Evolutionary conservation across 92 coral and sea anemone species (phyloP), one percentile per base, ranked within the genome.

Genomic region (Palythoa grandis): DNA sequence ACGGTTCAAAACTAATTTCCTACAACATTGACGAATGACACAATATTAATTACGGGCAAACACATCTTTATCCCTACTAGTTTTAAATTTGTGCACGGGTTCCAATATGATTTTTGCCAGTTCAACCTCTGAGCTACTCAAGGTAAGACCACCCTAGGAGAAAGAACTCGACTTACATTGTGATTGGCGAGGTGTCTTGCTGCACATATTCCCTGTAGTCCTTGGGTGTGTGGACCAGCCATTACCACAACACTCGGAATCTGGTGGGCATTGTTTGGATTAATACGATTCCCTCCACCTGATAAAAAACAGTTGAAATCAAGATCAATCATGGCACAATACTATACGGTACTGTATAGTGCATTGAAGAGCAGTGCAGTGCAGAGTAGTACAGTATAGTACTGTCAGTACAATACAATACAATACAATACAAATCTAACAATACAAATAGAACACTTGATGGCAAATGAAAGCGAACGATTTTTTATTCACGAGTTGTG

Each of bases 131-230:
- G 7, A 2, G 19, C n/a, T 10, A 9, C 25, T 24, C 7, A 29
- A 29, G 19, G 8, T 39, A 6, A 20, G 16, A 77, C 6, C 43
- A 77, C 19, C 24, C 54, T 16, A 23, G 6, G 54, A 25, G 23
- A 74, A 19, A 23, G 53, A 72, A 35, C 25, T 11, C 3, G 3
- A n/a, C 76, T 74, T 84, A 92, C 97, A 89, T 92, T 94, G 79
- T 91, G 94, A 82, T 94, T 94, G 5, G 97, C 97, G 48, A 94
- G 85, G 85, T 94, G 97, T 74, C 97, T 74, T 43, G 97, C 97
- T n/a, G 97, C 82, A 84, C 97, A 94, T 38, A 94, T 92, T 14
- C 93, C 97, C 37, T 94, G 91, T 22, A 94, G 68, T 37, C 97
- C 97, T 61, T 92, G 93, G 8, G 72, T 56, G 60, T 92, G 92